Evolutionary conservation across 2,888 invertebrate species (phyloP).

Genomic region (Ennomos erosarius): DNA sequence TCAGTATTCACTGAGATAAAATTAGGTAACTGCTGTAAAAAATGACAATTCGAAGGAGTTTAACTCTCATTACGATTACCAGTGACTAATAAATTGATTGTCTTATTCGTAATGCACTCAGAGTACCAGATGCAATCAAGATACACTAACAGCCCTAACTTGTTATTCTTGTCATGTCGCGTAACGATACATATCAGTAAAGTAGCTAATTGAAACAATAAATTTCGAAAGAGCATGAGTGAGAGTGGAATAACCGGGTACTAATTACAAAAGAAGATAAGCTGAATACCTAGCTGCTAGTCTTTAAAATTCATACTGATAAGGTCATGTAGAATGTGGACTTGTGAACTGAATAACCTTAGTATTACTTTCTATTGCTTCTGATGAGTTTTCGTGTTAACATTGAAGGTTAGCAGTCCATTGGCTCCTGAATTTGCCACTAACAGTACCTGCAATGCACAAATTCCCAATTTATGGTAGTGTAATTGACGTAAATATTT

Average conservation of each 20-base stretch:
- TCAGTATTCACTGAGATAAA: too few relatives aligned
- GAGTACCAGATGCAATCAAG: conserved; percentile 18
- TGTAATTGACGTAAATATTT: too few relatives aligned
- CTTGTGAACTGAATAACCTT: too few relatives aligned
- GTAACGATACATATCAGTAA: conserved; percentile 29
- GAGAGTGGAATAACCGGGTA: conserved; percentile 29
- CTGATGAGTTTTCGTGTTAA: too few relatives aligned
- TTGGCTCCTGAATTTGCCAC: too few relatives aligned
- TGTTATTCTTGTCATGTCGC: conserved; percentile 28
- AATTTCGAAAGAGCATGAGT: conserved; percentile 34
- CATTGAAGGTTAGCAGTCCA: too few relatives aligned
- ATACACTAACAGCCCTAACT: conserved; percentile 28
- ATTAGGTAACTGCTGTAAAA: too few relatives aligned
- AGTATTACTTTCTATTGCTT: too few relatives aligned
- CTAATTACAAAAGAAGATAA: conserved; percentile 13
- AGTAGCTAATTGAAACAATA: conserved; percentile 36
- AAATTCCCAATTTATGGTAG: too few relatives aligned
- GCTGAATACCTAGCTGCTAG: background rate
- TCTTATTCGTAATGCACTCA: conserved; percentile 14
- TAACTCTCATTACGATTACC: conserved; percentile 6
- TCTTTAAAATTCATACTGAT: background rate
- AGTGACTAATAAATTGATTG: background rate
- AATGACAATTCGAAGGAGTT: conserved; percentile 4
- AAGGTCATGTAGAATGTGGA: background rate
- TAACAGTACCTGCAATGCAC: too few relatives aligned